Evolutionary conservation across 2,888 invertebrate genomes (phyloP), one percentile per base, ranked within the genome.

Genomic region (Petrophora chlorosata): DNA sequence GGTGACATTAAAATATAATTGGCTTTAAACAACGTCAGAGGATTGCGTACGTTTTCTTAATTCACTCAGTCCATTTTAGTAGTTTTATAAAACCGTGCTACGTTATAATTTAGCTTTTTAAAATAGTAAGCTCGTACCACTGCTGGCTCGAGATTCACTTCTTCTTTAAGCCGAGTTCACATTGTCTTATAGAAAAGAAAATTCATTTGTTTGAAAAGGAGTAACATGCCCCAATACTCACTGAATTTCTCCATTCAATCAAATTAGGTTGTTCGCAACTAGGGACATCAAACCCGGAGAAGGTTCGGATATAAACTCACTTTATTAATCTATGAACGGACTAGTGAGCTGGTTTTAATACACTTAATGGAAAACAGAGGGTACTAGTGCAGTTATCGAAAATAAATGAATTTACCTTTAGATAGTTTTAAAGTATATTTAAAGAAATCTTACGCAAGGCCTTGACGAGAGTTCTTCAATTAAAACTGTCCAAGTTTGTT

Each of bases 401-500:
- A 10, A 25, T 10, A 25, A 25, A 25, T 13, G 32, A 19, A 19
- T 14, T 19, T 8, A 23, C 13, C 12, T 7, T 23, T 29, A 15
- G n/a, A 49, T 56, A 53, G 43, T 23, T 46, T 51, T 51, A 22
- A 41, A 47, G 29, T 33, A 45, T 42, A 47, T 45, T 48, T 53
- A 53, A 47, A 53, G 50, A 40, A 14, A 38, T 12, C 40, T 35
- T 44, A 49, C 45, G 50, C 34, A 50, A 50, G 34, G 35, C 32
- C 73, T 65, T 75, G 79, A 76, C 76, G 73, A 79, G 79, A 78
- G 76, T 71, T 70, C 79, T 85, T 80, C 79, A 85, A 85, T 87
- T 87, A 84, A 85, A 85, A 85, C 81, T 76, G 78, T 76, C 77
- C 67, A 81, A 85, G 81, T 85, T 85, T 79, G 81, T 81, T 83